Evolutionary conservation across 2,797 vertebrate genomes (phyloP).

Genomic region (Hozukius guyotensis): DNA sequence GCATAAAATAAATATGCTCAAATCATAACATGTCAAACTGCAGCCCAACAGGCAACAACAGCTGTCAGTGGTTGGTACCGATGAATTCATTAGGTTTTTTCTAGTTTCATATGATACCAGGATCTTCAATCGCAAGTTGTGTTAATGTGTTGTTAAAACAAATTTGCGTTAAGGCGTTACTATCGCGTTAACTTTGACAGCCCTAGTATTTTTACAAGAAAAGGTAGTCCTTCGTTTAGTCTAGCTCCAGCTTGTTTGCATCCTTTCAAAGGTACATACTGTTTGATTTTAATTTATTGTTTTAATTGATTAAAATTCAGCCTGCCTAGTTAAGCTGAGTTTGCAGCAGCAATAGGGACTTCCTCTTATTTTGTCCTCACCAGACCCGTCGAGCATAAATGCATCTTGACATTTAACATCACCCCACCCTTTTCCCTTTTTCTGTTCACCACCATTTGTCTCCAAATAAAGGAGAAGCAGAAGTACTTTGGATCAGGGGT

Average conservation of each 20-base stretch:
- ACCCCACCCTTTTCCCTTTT: neutral
- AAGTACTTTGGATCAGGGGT: neutral
- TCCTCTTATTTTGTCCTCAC: neutral
- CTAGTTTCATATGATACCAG: too few relatives aligned
- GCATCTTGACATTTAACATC: neutral
- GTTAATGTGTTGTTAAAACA: too few relatives aligned
- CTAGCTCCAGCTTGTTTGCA: neutral
- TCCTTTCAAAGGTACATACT: neutral
- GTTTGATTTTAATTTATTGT: neutral
- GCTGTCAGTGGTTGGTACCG: too few relatives aligned
- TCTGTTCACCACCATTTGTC: neutral
- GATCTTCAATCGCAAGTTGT: too few relatives aligned
- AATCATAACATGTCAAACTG: too few relatives aligned
- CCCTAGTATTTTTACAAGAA: neutral
- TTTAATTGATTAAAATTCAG: neutral
- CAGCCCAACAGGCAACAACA: too few relatives aligned
- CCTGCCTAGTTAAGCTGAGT: neutral
- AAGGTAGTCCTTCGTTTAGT: neutral
- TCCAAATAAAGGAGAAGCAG: neutral
- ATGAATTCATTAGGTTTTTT: fast-evolving
- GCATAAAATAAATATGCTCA: too few relatives aligned
- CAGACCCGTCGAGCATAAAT: neutral
- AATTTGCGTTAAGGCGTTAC: too few relatives aligned
- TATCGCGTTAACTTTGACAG: too few relatives aligned
- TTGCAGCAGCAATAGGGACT: neutral